Conservation (phyloP, 23 tunicate species). For the Corella eumyota region DNA sequence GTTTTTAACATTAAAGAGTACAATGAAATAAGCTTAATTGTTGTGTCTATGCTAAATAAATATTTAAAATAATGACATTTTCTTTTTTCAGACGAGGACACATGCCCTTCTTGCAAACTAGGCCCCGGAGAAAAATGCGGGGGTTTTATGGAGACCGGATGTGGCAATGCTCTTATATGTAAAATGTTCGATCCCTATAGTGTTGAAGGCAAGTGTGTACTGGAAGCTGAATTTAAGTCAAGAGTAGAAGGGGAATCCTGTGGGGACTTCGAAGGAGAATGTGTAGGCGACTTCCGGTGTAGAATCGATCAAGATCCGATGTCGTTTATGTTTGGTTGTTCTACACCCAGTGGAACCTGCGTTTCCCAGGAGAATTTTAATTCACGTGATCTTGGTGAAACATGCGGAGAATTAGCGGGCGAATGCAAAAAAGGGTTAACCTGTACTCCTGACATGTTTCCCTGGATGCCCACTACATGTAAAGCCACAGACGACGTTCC, state of each 20-base stretch:
- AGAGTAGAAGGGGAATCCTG: conserved; percentile 15
- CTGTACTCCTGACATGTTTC: conserved; percentile 7
- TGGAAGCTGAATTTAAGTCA: conserved; percentile 5
- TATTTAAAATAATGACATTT: no score
- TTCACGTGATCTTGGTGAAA: conserved; percentile 20
- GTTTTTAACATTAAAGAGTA: no score
- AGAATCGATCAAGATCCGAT: conserved; percentile 7
- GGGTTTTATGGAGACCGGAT: conserved; percentile 22
- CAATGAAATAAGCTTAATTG: no score
- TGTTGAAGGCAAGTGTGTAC: conserved; percentile 3
- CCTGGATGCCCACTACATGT: no score
- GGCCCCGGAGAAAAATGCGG: conserved; percentile 46
- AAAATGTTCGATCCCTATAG: conserved; percentile 1
- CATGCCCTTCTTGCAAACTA: conserved; percentile 31
- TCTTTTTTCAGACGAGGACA: conserved; percentile 9
- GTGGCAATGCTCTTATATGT: conserved; percentile 24
- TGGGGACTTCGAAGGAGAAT: conserved; percentile 29
- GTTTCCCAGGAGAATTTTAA: conserved; percentile 24
- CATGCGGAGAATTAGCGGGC: conserved; percentile 21
- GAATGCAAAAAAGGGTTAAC: conserved; percentile 18
- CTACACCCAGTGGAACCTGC: conserved; percentile 42
- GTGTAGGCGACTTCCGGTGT: conserved; percentile 21
- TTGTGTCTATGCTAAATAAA: no score
- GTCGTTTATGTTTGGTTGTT: neutral
- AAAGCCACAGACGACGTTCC: no score